These are phyloP conservation scores for Danio kyathit DNA, from an alignment of 2,797 vertebrate species.

Conservation along the genomic window DNA sequence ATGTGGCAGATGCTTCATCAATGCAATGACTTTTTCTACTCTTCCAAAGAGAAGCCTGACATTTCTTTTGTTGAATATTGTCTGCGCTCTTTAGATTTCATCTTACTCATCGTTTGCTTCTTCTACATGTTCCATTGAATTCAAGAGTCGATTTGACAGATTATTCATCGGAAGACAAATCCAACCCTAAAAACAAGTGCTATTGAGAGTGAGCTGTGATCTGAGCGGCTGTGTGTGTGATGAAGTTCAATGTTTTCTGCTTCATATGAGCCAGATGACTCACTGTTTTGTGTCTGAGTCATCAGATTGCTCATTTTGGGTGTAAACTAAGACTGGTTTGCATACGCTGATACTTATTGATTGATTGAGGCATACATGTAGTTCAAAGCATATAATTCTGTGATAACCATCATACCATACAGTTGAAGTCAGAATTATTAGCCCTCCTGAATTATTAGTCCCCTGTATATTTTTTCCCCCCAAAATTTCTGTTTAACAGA, in stretches of 20 bases:
- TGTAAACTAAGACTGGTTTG: conserved; percentile 6
- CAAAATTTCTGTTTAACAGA: too few relatives aligned
- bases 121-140: conserved; percentile 12
- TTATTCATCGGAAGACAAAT: conserved; percentile 48
- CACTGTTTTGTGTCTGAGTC: conserved; percentile 13
- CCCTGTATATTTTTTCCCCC: too few relatives aligned
- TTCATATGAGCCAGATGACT: conserved; percentile 3
- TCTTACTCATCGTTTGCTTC: conserved; percentile 21
- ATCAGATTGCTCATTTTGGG: neutral
- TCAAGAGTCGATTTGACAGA: conserved; percentile 36
- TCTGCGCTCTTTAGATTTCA: conserved; percentile 28
- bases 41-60: conserved; percentile 11
- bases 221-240: conserved; percentile 7
- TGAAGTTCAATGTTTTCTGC: conserved; percentile 24
- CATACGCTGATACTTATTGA: neutral
- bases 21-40: conserved; percentile 34
- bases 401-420: neutral
- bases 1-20: conserved; percentile 27
- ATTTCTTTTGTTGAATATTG: conserved; percentile 4
- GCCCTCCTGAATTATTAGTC: too few relatives aligned
- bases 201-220: conserved; percentile 35
- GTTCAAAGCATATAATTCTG: neutral
- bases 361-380: conserved; percentile 53
- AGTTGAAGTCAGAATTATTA: too few relatives aligned
- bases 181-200: conserved; percentile 34